Percentiles rank a stretch among this genome's conserved stretches.
These are phyloP conservation scores for Alauda arvensis DNA, from an alignment of 2,797 vertebrate genomes.

Conservation along the genomic window DNA sequence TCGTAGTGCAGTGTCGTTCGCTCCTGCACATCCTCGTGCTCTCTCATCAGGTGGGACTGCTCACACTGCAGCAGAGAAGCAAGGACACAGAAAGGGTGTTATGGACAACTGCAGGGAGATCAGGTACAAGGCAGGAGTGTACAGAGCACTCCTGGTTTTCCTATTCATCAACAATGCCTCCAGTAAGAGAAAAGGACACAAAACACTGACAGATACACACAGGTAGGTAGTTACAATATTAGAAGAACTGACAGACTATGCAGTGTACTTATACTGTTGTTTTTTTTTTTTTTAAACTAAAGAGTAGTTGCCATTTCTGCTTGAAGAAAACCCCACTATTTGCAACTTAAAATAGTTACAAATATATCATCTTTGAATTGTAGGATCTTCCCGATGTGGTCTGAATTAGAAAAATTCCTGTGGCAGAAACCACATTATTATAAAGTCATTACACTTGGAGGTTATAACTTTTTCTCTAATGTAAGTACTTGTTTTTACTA, in stretches of 20 bases:
- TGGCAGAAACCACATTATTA: neutral
- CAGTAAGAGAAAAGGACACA: neutral
- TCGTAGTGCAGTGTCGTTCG: slow-evolving; percentile 80
- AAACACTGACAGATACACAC: neutral
- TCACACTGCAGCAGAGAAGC: slow-evolving; percentile 72
- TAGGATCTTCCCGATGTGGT: neutral
- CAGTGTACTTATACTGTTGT: neutral
- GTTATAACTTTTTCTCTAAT: neutral
- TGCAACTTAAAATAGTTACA: neutral
- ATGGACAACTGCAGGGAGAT: neutral
- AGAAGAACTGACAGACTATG: neutral
- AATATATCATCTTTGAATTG: neutral
- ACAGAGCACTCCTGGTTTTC: neutral
- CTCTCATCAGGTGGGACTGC: slow-evolving; percentile 83
- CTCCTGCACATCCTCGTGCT: slow-evolving; percentile 85
- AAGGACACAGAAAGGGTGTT: neutral
- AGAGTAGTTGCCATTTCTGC: neutral
- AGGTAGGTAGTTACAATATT: neutral
- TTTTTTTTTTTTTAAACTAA: neutral
- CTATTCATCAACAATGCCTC: neutral
- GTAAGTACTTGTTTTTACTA: neutral
- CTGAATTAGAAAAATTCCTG: neutral
- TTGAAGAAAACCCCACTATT: neutral
- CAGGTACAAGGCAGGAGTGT: neutral
- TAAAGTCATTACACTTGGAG: neutral